phyloP scores from a whole-genome alignment of 2,113 vertebrate species.

The Neogobius melanostomus region DNA sequence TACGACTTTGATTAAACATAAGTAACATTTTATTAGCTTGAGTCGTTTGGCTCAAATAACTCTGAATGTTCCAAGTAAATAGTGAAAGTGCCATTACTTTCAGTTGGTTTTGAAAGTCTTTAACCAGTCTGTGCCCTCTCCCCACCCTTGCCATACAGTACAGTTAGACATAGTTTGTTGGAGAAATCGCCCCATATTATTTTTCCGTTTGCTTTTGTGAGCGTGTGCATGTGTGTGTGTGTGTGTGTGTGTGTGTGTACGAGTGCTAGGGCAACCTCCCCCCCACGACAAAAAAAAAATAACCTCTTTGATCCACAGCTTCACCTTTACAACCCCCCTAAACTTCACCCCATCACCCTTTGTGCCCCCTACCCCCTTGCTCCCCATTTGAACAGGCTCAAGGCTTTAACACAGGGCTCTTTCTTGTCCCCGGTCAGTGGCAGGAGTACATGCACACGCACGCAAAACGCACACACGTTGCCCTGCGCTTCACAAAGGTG shows the following conservation, averaged over 20 bases:
- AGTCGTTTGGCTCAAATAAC: neutral
- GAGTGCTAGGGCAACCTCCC: slow-evolving; percentile 31
- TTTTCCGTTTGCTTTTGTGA: slow-evolving; percentile 47
- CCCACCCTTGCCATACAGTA: slow-evolving; percentile 8
- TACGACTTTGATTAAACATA: no score
- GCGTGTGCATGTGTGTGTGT: slow-evolving; percentile 37
- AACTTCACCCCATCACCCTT: slow-evolving; percentile 43
- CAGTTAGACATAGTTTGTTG: slow-evolving; percentile 3
- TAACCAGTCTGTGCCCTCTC: slow-evolving; percentile 10
- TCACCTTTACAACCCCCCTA: slow-evolving; percentile 60
- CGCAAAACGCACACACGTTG: slow-evolving; percentile 50
- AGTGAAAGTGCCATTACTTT: neutral
- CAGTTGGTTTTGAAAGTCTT: neutral
- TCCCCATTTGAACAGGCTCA: slow-evolving; percentile 74
- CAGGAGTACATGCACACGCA: slow-evolving; percentile 42
- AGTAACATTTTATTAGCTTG: neutral
- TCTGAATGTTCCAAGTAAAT: neutral
- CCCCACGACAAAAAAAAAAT: slow-evolving; percentile 63
- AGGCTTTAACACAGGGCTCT: slow-evolving; percentile 82
- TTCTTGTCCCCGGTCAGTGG: slow-evolving; percentile 84
- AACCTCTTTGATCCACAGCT: slow-evolving; percentile 76
- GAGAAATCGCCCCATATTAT: slow-evolving; percentile 17
- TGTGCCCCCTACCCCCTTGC: slow-evolving; percentile 20
- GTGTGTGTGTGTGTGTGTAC: slow-evolving; percentile 18
- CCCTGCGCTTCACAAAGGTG: slow-evolving; percentile 77